A percentile compares a stretch with the other conserved stretches of the same genome.
Evolutionary conservation across 2,797 vertebrate species (phyloP).

Genomic region (Pseudochirops cupreus): DNA sequence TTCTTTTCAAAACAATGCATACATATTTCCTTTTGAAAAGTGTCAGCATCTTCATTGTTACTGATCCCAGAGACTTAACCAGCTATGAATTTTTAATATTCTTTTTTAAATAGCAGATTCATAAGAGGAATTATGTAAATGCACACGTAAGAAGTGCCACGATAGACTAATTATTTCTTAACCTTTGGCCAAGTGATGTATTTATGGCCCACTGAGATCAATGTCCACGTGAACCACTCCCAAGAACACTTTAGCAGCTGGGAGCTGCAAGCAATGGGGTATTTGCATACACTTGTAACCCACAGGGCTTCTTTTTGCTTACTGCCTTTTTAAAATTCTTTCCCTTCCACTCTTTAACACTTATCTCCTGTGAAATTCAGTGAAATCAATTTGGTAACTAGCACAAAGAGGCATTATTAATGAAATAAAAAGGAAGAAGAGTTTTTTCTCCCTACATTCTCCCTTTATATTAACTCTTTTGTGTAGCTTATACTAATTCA

Average conservation of each 20-base stretch:
- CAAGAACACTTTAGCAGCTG: not conserved
- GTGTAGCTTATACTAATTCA: not conserved
- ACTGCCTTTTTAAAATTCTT: not conserved
- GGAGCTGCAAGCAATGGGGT: not conserved
- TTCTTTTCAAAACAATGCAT: constrained; percentile 16
- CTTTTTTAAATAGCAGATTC: not conserved
- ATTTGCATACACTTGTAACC: not conserved
- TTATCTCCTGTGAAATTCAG: not conserved
- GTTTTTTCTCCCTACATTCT: not conserved
- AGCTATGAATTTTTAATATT: not conserved
- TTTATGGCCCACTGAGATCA: not conserved
- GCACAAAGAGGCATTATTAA: not conserved
- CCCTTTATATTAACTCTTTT: not conserved
- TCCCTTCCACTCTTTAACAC: not conserved
- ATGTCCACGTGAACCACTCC: not conserved
- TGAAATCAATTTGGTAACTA: not conserved
- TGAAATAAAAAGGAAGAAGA: not conserved
- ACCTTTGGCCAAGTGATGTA: not conserved
- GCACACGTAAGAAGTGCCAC: not conserved
- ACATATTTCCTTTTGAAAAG: not conserved
- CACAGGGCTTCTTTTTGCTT: not conserved
- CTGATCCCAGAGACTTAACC: not conserved
- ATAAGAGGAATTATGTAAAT: not conserved
- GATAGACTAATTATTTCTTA: not conserved
- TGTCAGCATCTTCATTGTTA: not conserved